phyloP scores from a whole-genome alignment of 2,888 invertebrate species.

The Desoria tigrina region DNA sequence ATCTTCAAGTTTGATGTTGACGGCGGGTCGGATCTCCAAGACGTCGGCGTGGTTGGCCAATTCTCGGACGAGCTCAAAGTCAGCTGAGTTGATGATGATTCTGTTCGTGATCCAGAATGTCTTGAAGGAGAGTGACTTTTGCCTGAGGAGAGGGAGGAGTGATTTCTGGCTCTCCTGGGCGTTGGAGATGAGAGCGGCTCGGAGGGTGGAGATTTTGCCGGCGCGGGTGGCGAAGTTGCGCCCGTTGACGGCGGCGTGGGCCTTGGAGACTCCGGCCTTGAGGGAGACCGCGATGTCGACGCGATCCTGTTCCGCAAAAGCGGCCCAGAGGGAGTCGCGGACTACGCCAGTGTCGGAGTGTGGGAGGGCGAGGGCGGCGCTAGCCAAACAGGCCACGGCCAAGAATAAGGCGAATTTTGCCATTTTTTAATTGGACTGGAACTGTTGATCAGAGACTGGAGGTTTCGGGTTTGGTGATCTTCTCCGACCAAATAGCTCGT shows the following conservation, averaged over 20 bases:
- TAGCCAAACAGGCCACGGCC: neutral
- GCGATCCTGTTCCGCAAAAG: no score
- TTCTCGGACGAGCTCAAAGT: conserved; percentile 13
- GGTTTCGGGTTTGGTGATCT: no score
- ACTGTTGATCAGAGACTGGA: no score
- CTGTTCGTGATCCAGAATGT: conserved; percentile 34
- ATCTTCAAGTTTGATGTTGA: conserved; percentile 18
- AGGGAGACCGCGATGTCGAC: conserved; percentile 8
- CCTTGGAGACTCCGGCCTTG: neutral
- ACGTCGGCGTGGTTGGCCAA: neutral
- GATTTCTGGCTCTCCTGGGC: neutral
- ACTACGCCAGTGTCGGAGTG: neutral
- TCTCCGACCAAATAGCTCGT: no score
- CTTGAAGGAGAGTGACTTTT: neutral
- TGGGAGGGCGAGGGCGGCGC: neutral
- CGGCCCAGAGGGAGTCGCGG: no score
- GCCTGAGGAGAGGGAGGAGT: neutral
- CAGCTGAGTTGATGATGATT: conserved; percentile 27
- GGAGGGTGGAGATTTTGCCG: neutral
- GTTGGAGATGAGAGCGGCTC: neutral
- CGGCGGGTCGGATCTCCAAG: conserved; percentile 19
- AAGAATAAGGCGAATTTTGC: neutral
- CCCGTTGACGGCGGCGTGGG: neutral
- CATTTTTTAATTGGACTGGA: no score
- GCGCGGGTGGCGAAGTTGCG: neutral